A percentile compares a stretch with the other conserved stretches of the same genome.
Conservation (phyloP, 2,888 invertebrate species). For the Hylaea fasciaria region DNA sequence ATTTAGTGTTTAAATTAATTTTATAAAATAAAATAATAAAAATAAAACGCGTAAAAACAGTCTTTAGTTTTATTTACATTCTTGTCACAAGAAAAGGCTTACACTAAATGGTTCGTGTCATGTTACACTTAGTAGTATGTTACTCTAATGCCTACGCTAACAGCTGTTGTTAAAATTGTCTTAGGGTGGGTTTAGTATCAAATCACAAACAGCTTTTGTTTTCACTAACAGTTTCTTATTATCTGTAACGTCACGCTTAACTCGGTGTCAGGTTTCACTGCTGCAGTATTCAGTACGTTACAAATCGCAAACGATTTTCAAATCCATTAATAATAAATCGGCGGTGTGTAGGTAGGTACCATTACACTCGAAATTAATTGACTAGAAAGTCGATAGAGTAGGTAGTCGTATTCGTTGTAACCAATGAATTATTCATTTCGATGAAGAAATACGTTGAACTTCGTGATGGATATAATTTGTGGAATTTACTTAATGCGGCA, state of each 20-base stretch:
- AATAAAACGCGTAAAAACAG: conserved; percentile 71
- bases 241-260: conserved; percentile 34
- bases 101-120: conserved; percentile 56
- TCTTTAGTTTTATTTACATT: conserved; percentile 78
- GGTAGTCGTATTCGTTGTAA: conserved; percentile 32
- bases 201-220: conserved; percentile 70
- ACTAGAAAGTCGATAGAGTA: conserved; percentile 51
- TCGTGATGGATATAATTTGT: conserved; percentile 29
- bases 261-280: conserved; percentile 36
- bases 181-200: conserved; percentile 72
- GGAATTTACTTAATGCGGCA: conserved; percentile 25
- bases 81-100: conserved; percentile 58
- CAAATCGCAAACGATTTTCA: conserved; percentile 29
- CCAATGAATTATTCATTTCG: conserved; percentile 41
- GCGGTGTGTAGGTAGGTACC: conserved; percentile 30
- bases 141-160: conserved; percentile 50
- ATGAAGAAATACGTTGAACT: conserved; percentile 34
- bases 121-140: conserved; percentile 47
- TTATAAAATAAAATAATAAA: conserved; percentile 60
- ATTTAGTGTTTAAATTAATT: conserved; percentile 59
- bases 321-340: conserved; percentile 31
- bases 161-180: conserved; percentile 60
- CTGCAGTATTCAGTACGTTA: conserved; percentile 45
- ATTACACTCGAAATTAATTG: conserved; percentile 44
- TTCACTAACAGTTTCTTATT: conserved; percentile 42